These are phyloP conservation scores for Caiman crocodilus DNA, from an alignment of 2,797 vertebrate species.

Conservation along the genomic window DNA sequence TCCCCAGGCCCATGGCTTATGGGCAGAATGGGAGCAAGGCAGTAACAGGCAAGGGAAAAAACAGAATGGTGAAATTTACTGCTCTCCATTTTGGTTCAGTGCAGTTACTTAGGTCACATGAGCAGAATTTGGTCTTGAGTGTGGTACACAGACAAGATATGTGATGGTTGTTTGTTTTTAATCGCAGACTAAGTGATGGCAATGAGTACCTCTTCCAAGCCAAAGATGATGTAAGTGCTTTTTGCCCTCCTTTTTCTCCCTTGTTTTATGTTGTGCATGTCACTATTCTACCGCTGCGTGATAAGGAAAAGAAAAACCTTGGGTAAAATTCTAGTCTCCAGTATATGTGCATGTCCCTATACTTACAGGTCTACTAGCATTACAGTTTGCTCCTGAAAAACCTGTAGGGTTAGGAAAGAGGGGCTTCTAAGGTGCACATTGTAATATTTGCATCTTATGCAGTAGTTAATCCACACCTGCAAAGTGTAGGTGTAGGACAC, in stretches of 20 bases:
- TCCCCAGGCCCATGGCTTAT: background rate
- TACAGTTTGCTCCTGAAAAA: background rate
- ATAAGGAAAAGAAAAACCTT: background rate
- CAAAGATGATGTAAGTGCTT: conserved; percentile 97
- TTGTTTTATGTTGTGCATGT: background rate
- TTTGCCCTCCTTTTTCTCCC: background rate
- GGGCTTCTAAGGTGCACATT: background rate
- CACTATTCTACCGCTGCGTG: background rate
- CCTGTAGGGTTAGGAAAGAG: background rate
- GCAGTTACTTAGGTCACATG: background rate
- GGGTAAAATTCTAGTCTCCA: accelerated
- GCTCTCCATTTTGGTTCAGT: background rate
- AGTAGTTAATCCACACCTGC: background rate
- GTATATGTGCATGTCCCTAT: accelerated
- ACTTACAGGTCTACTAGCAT: accelerated
- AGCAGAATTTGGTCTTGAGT: background rate
- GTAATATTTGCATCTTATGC: background rate
- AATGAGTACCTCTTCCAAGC: conserved; percentile 99
- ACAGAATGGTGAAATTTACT: background rate
- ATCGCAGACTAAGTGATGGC: conserved; percentile 92
- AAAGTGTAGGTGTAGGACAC: background rate
- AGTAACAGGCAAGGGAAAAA: background rate
- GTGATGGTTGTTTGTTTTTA: background rate
- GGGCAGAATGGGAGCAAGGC: background rate
- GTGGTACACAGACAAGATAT: background rate